Evolutionary conservation across 1,140 invertebrate genomes (phyloP).

Genomic region (Mercenaria mercenaria): DNA sequence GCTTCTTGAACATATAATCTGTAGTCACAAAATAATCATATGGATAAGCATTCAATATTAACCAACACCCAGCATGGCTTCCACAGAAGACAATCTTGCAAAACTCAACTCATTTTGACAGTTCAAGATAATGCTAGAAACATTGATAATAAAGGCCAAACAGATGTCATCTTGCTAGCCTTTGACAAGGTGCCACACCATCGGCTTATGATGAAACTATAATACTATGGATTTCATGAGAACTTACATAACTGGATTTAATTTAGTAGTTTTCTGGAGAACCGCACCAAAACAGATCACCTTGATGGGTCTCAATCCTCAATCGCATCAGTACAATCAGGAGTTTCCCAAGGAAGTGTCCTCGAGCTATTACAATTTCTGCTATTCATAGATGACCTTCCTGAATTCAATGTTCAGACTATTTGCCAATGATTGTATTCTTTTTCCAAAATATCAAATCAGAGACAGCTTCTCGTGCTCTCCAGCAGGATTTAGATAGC

Average conservation of each 20-base stretch:
- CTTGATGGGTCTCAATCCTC: not conserved
- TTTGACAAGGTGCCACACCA: slow-evolving; percentile 52
- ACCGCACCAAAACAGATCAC: not conserved
- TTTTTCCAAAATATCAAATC: slow-evolving; percentile 40
- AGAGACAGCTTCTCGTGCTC: not conserved
- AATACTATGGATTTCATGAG: not conserved
- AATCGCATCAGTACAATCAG: slow-evolving; percentile 49
- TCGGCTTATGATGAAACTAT: not conserved
- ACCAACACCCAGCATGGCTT: slow-evolving; percentile 56
- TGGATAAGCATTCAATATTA: slow-evolving; percentile 8
- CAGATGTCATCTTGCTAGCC: slow-evolving; percentile 34
- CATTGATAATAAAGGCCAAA: not conserved
- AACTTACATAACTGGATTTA: not conserved
- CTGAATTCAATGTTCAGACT: not conserved
- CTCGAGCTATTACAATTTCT: slow-evolving; percentile 24
- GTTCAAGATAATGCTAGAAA: slow-evolving; percentile 22
- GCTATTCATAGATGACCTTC: slow-evolving; percentile 58
- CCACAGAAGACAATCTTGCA: slow-evolving; percentile 12
- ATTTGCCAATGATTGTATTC: slow-evolving; percentile 49
- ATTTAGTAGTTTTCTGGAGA: not conserved
- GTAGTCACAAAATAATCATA: slow-evolving; percentile 9
- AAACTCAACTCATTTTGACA: slow-evolving; percentile 38
- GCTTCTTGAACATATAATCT: slow-evolving; percentile 44
- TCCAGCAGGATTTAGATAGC: slow-evolving; percentile 39
- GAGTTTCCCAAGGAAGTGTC: slow-evolving; percentile 58